A percentile compares a stretch with the other conserved stretches of the same genome.
These are phyloP conservation scores for Aurelia sp. DNA, from an alignment of 30 jellyfish, hydroid and myxozoan genomes.

Conservation along the genomic window DNA sequence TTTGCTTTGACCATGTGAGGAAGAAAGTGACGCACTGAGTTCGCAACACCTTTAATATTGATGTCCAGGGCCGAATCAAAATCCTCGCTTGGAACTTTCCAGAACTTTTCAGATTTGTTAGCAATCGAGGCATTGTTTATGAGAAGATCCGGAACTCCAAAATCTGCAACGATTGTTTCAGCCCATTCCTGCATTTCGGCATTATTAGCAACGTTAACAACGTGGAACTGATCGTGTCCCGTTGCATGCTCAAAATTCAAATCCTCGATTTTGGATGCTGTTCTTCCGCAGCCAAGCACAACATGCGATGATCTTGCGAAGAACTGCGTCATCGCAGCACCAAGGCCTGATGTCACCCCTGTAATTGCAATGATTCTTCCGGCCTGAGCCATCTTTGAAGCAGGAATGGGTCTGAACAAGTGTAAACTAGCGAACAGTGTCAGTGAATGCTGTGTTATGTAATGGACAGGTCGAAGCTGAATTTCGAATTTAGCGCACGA, in stretches of 20 bases:
- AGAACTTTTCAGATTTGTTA: slow-evolving; percentile 41
- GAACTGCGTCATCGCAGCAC: slow-evolving; percentile 70
- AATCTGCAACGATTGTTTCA: slow-evolving; percentile 18
- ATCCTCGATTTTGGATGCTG: slow-evolving; percentile 23
- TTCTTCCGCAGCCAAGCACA: slow-evolving; percentile 86
- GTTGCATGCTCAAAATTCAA: slow-evolving; percentile 29
- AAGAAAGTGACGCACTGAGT: slow-evolving; percentile 53
- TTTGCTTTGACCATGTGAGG: slow-evolving; percentile 77
- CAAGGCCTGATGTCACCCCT: slow-evolving; percentile 85
- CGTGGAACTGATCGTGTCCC: slow-evolving; percentile 50
- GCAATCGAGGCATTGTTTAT: slow-evolving; percentile 76
- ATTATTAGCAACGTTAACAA: slow-evolving; percentile 37
- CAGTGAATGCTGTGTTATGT: too few relatives aligned
- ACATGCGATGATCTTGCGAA: slow-evolving; percentile 58
- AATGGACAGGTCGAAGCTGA: too few relatives aligned
- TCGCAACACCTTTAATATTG: slow-evolving; percentile 68
- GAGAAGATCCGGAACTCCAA: slow-evolving; percentile 70
- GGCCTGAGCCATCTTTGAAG: neutral
- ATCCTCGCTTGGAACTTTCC: slow-evolving; percentile 66
- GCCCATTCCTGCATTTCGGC: slow-evolving; percentile 66
- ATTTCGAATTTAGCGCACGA: too few relatives aligned
- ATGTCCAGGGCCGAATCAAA: slow-evolving; percentile 70
- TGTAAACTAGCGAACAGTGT: neutral
- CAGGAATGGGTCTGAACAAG: neutral
- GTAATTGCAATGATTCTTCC: slow-evolving; percentile 64